A percentile compares a stretch with the other conserved stretches of the same genome.
Evolutionary conservation across 2,888 invertebrate genomes (phyloP).

Genomic region (Myathropa florea): DNA sequence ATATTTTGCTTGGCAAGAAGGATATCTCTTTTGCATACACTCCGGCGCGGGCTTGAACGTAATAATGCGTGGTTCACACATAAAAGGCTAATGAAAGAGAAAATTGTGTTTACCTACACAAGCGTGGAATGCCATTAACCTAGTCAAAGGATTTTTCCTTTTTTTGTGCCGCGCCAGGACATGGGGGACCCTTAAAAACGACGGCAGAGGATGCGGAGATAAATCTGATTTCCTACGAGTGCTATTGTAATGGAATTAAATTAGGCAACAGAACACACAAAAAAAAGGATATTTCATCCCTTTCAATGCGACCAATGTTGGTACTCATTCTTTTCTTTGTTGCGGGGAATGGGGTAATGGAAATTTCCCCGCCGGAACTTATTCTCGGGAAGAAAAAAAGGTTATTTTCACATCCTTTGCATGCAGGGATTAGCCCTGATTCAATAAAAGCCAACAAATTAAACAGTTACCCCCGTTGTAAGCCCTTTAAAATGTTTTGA

Average conservation of each 20-base stretch:
- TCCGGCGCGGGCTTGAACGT: background rate
- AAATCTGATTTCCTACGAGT: conserved; percentile 47
- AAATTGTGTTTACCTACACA: conserved; percentile 25
- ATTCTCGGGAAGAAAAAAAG: conserved; percentile 1
- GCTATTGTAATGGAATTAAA: conserved; percentile 34
- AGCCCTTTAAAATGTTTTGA: conserved; percentile 10
- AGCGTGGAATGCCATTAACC: conserved; percentile 10
- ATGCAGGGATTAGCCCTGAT: conserved; percentile 16
- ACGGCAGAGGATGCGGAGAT: background rate
- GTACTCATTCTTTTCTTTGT: background rate
- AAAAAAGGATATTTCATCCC: conserved; percentile 10
- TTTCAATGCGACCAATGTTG: background rate
- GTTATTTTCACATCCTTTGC: conserved; percentile 14
- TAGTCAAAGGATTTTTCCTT: conserved; percentile 21
- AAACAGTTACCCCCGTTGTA: conserved; percentile 18
- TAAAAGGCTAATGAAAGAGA: conserved; percentile 35
- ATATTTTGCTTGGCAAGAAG: background rate
- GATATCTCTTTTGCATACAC: conserved; percentile 3
- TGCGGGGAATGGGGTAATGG: background rate
- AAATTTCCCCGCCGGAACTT: background rate
- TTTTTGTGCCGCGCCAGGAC: background rate
- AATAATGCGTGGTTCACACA: conserved; percentile 10
- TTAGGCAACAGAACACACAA: background rate
- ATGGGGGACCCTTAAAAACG: background rate
- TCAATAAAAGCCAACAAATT: conserved; percentile 37